A percentile compares a stretch with the other conserved stretches of the same genome.
Conservation (phyloP, 2,113 vertebrate genomes). For the Sclerurus mexicanus region DNA sequence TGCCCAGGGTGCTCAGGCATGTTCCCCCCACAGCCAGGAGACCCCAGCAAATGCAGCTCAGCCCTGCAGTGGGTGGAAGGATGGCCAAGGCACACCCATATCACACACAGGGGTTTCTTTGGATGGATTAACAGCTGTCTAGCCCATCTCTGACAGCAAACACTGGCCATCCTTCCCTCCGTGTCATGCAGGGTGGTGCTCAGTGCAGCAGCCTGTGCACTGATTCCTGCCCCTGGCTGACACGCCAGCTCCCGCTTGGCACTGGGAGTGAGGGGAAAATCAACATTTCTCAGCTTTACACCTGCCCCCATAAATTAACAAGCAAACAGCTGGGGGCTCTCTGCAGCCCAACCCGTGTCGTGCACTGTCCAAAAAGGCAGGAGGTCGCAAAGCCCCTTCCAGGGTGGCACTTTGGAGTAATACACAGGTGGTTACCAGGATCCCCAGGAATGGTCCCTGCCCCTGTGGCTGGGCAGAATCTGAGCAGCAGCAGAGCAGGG, state of each 20-base stretch:
- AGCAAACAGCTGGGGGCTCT: background rate
- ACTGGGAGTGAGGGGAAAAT: background rate
- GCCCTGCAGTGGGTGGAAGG: background rate
- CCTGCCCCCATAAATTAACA: conserved; percentile 45
- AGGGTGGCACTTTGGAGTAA: background rate
- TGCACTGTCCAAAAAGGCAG: background rate
- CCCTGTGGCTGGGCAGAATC: background rate
- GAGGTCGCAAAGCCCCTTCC: background rate
- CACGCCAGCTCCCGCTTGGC: background rate
- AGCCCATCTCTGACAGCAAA: background rate
- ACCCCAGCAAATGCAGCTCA: background rate
- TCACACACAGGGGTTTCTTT: background rate
- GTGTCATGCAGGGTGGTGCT: background rate
- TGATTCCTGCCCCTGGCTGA: background rate
- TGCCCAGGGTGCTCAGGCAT: background rate
- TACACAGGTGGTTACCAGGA: rapidly evolving
- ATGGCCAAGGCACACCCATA: background rate
- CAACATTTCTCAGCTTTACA: conserved; percentile 35
- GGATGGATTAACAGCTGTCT: background rate
- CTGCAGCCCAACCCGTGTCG: background rate
- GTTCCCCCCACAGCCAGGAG: background rate
- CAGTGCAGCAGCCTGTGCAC: background rate
- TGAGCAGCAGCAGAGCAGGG: background rate
- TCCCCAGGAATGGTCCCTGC: rapidly evolving
- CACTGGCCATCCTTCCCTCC: background rate